These are phyloP conservation scores for Carettochelys insculpta DNA, from an alignment of 2,113 vertebrate genomes.

Conservation along the genomic window DNA sequence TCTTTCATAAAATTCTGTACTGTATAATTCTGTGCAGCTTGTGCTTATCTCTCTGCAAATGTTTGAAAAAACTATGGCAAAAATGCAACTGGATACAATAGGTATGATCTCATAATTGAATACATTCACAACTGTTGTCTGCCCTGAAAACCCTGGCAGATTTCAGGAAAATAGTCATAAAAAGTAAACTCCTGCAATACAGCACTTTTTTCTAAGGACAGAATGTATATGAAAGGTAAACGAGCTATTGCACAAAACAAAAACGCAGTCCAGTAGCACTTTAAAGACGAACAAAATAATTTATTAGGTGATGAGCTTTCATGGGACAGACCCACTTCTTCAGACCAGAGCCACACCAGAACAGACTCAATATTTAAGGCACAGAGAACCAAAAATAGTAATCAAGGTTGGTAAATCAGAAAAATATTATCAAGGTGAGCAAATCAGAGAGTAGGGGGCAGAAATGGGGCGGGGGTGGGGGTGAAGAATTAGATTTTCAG, in stretches of 20 bases:
- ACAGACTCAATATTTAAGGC: too few relatives aligned
- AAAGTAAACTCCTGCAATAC: not conserved
- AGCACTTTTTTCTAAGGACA: not conserved
- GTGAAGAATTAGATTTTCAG: too few relatives aligned
- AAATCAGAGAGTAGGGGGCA: too few relatives aligned
- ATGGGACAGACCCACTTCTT: too few relatives aligned
- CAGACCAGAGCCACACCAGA: too few relatives aligned
- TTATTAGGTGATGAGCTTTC: too few relatives aligned
- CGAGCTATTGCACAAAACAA: not conserved
- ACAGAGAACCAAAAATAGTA: too few relatives aligned
- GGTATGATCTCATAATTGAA: not conserved
- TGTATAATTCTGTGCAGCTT: not conserved
- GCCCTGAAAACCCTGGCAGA: not conserved
- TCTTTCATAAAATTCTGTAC: not conserved
- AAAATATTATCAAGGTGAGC: too few relatives aligned
- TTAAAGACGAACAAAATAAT: too few relatives aligned
- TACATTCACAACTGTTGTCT: not conserved
- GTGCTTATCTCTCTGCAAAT: not conserved
- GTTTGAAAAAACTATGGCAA: not conserved
- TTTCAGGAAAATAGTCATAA: accelerated
- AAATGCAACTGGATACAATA: not conserved
- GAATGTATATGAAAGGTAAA: not conserved
- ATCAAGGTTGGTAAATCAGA: too few relatives aligned
- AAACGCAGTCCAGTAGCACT: too few relatives aligned
- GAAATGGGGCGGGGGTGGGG: too few relatives aligned